Percentiles rank a stretch among this genome's conserved stretches.
Conservation (phyloP, 92 coral and sea anemone genomes). For the Phymanthus crucifer region DNA sequence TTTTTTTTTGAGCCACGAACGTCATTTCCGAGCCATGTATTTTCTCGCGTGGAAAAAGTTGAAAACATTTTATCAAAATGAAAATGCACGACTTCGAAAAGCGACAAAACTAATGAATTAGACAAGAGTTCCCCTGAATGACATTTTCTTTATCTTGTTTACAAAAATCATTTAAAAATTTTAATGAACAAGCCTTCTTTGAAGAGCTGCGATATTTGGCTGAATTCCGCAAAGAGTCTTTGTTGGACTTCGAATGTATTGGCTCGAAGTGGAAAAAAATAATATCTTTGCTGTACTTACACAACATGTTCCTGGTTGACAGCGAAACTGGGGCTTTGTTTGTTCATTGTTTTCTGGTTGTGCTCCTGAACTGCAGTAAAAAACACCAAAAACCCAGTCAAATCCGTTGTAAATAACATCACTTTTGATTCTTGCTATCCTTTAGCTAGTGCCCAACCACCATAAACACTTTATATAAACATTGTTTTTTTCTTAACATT, state of each 20-base stretch:
- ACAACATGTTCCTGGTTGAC: slow-evolving; percentile 54
- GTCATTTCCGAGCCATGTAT: background rate
- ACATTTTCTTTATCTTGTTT: background rate
- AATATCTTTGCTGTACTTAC: slow-evolving; percentile 45
- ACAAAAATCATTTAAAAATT: background rate
- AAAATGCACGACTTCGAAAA: background rate
- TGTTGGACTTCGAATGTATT: slow-evolving; percentile 5
- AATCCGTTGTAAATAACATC: background rate
- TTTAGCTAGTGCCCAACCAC: background rate
- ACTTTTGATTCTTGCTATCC: background rate
- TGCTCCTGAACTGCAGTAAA: slow-evolving; percentile 1
- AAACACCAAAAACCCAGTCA: background rate
- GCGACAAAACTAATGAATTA: background rate
- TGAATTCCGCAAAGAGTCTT: slow-evolving; percentile 13
- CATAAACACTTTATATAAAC: no score
- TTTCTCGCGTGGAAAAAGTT: background rate
- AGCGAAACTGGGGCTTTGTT: slow-evolving; percentile 7
- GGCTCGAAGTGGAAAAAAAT: background rate
- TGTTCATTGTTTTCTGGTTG: background rate
- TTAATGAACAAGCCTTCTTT: background rate
- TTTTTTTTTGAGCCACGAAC: background rate
- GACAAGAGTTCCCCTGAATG: background rate
- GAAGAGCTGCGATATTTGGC: background rate
- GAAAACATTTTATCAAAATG: background rate
- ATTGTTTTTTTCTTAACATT: no score